A percentile compares a stretch with the other conserved stretches of the same genome.
These are phyloP conservation scores for Aegithalos caudatus DNA, from an alignment of 2,113 vertebrate genomes.

Conservation along the genomic window DNA sequence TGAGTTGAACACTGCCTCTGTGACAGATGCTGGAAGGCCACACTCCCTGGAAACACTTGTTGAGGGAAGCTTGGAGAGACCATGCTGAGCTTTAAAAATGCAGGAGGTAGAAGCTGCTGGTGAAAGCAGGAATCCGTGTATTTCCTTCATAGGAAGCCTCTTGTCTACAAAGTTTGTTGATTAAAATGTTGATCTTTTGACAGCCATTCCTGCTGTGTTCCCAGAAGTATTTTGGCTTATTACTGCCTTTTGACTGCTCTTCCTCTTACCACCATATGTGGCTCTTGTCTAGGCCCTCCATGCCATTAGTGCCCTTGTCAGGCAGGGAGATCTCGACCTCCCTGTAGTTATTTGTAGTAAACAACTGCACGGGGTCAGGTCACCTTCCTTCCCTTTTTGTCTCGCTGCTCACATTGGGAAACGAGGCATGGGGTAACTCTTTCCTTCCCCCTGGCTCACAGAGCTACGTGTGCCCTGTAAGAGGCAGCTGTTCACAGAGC, in stretches of 20 bases:
- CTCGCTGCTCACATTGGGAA: not conserved
- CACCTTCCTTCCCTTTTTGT: not conserved
- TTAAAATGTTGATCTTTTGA: slow-evolving; percentile 53
- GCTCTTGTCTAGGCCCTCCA: not conserved
- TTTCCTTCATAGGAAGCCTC: slow-evolving; percentile 1
- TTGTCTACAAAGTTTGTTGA: slow-evolving; percentile 16
- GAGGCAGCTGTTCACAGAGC: not conserved
- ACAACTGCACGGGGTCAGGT: not conserved
- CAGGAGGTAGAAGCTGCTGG: not conserved
- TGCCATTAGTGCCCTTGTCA: not conserved
- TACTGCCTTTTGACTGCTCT: not conserved
- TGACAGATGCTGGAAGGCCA: not conserved
- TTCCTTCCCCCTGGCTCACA: not conserved
- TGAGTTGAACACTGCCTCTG: not conserved
- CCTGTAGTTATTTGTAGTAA: not conserved
- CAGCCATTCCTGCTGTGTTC: not conserved
- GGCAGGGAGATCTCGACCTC: not conserved
- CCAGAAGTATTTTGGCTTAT: not conserved
- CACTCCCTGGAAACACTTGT: not conserved
- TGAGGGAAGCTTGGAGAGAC: not conserved
- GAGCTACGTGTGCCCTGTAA: rapidly evolving
- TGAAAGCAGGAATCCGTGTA: not conserved
- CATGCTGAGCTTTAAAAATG: not conserved
- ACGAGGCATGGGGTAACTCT: not conserved
- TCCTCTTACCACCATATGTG: not conserved